Conservation (phyloP, 2,888 invertebrate species). For the Epinotia ramella region DNA sequence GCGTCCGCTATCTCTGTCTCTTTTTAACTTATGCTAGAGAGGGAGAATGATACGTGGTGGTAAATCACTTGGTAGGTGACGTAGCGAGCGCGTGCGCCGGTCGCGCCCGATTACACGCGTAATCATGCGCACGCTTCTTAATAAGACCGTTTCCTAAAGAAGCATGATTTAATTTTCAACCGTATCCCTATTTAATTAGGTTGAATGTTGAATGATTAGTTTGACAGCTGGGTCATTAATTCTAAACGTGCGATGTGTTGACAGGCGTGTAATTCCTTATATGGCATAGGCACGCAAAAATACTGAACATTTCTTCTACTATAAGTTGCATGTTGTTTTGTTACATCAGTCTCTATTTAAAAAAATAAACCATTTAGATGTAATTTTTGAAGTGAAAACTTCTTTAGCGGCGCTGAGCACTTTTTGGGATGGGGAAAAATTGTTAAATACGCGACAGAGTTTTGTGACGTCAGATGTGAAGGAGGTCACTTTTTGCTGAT, state of each 20-base stretch:
- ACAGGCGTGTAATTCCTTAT: background rate
- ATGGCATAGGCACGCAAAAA: background rate
- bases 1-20: too few species aligned
- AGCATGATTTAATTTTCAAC: background rate
- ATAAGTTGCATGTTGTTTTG: too few species aligned
- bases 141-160: background rate
- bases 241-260: background rate
- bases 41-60: too few species aligned
- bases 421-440: too few species aligned
- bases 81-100: slow-evolving; percentile 5
- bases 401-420: too few species aligned
- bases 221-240: background rate
- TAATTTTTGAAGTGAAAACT: too few species aligned
- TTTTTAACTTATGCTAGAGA: too few species aligned
- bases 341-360: too few species aligned
- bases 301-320: background rate
- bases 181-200: background rate
- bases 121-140: slow-evolving; percentile 7
- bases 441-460: too few species aligned
- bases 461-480: too few species aligned
- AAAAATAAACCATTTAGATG: too few species aligned
- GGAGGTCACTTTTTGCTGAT: too few species aligned
- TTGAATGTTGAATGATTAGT: background rate
- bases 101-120: slow-evolving; percentile 25
- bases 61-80: background rate